Percentiles rank a stretch among this genome's conserved stretches.
These are phyloP conservation scores for Clangula hyemalis DNA, from an alignment of 2,797 vertebrate genomes.

Conservation along the genomic window DNA sequence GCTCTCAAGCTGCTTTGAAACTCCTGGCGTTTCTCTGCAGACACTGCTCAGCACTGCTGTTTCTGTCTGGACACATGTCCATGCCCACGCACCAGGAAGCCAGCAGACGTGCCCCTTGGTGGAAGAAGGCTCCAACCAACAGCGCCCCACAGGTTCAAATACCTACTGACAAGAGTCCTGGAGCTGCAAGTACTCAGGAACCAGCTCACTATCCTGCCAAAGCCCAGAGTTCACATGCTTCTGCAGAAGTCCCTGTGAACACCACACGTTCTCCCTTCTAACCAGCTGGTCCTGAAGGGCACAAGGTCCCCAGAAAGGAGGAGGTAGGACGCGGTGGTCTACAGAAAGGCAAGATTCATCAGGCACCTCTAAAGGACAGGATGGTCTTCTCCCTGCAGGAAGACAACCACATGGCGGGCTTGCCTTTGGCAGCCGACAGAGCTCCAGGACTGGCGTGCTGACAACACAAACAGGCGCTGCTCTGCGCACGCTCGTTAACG, in stretches of 20 bases:
- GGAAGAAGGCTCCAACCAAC: background rate
- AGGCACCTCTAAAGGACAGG: background rate
- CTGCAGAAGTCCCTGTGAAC: background rate
- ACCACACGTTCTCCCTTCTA: fast-evolving
- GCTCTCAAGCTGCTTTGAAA: background rate
- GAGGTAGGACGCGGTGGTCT: background rate
- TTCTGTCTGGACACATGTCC: background rate
- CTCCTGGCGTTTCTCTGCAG: background rate
- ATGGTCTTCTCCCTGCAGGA: background rate
- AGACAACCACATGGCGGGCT: background rate
- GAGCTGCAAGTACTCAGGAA: background rate
- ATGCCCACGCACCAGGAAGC: background rate
- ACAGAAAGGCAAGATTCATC: background rate
- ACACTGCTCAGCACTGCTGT: background rate
- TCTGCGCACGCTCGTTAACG: slow-evolving; percentile 48
- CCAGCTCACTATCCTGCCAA: fast-evolving
- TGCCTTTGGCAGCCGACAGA: background rate
- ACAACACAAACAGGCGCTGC: slow-evolving; percentile 58
- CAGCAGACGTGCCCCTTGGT: background rate
- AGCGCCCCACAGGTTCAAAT: fast-evolving
- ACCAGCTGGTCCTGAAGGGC: background rate
- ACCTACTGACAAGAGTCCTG: background rate
- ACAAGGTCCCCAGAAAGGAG: background rate
- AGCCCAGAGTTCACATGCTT: background rate
- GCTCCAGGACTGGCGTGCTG: slow-evolving; percentile 44